A percentile compares a stretch with the other conserved stretches of the same genome.
These are phyloP conservation scores for Zoroaster sp. DNA, from an alignment of 53 echinoderm and acorn worm genomes.

Conservation along the genomic window DNA sequence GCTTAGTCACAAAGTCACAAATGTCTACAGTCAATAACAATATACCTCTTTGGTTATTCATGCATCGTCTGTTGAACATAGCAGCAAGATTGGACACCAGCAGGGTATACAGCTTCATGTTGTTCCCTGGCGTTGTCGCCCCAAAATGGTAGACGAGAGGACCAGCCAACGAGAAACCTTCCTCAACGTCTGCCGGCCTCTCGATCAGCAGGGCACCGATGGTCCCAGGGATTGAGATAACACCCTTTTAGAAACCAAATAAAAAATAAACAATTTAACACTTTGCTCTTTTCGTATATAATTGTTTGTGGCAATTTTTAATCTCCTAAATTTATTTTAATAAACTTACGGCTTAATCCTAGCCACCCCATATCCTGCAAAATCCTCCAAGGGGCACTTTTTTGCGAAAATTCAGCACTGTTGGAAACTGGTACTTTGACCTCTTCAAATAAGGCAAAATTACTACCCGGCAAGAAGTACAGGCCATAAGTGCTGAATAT, in stretches of 20 bases:
- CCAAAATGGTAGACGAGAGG: conserved; percentile 95
- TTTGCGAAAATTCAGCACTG: too few species aligned
- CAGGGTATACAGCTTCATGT: conserved; percentile 89
- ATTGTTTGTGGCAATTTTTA: too few species aligned
- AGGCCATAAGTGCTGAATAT: too few species aligned
- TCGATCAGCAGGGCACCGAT: conserved; percentile 86
- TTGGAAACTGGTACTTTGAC: too few species aligned
- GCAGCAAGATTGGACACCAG: conserved; percentile 81
- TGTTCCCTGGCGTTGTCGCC: conserved; percentile 70
- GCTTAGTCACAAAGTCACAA: too few species aligned
- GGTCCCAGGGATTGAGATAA: conserved; percentile 89
- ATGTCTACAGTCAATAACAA: too few species aligned
- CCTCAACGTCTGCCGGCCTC: conserved; percentile 80
- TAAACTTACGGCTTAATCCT: too few species aligned
- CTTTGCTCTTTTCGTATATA: not conserved
- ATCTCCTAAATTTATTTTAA: too few species aligned
- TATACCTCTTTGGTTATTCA: conserved; percentile 74
- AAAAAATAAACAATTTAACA: not conserved
- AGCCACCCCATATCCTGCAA: too few species aligned
- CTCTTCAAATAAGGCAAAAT: too few species aligned
- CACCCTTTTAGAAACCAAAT: conserved; percentile 53
- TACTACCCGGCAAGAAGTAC: too few species aligned
- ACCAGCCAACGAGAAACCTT: conserved; percentile 87
- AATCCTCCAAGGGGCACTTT: too few species aligned
- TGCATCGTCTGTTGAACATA: conserved; percentile 82